Evolutionary conservation across 2,888 invertebrate species (phyloP).

Genomic region (Rhamnusium bicolor): DNA sequence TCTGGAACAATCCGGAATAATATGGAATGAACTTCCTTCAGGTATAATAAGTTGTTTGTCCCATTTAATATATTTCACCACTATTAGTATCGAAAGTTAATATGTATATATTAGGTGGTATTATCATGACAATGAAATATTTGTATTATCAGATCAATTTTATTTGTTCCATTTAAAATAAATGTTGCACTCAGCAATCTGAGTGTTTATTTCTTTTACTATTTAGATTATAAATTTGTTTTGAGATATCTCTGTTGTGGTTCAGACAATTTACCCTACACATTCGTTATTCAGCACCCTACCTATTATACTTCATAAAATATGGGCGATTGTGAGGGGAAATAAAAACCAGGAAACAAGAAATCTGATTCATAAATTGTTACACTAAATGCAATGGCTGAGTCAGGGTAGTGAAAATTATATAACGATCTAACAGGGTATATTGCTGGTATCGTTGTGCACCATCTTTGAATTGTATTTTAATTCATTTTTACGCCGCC

Average conservation of each 20-base stretch:
- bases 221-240: neutral
- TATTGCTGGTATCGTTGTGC: slow-evolving; percentile 3
- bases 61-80: no score
- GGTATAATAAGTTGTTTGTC: no score
- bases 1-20: no score
- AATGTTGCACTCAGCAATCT: neutral
- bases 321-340: neutral
- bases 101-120: no score
- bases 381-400: slow-evolving; percentile 3
- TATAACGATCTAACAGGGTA: slow-evolving; percentile 7
- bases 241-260: neutral
- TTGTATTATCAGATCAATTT: no score
- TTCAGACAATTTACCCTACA: neutral
- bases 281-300: neutral
- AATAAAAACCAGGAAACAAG: neutral
- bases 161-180: neutral
- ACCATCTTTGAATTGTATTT: slow-evolving; percentile 19
- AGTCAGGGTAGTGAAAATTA: slow-evolving; percentile 16
- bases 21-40: no score
- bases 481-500: slow-evolving; percentile 8
- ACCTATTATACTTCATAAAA: neutral
- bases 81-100: no score
- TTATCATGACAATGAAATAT: no score
- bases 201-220: neutral
- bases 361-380: neutral